Evolutionary conservation across 2,888 invertebrate genomes (phyloP).

Genomic region (Melitaea athalia): DNA sequence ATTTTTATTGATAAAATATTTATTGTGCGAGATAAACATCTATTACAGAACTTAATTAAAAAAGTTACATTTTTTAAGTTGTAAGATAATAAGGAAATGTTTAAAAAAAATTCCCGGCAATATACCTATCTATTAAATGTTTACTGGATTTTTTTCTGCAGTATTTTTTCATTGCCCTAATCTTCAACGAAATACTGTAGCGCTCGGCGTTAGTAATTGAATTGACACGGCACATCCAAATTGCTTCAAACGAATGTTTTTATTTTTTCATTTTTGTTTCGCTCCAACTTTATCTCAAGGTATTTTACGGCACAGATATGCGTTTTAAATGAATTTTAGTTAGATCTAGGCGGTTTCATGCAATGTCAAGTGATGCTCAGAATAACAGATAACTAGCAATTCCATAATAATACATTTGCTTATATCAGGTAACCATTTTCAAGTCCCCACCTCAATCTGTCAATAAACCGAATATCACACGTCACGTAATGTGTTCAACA

Average conservation of each 20-base stretch:
- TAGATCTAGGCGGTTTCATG: slow-evolving; percentile 16
- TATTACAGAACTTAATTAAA: not conserved
- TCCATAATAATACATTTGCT: slow-evolving; percentile 52
- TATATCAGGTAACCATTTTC: slow-evolving; percentile 46
- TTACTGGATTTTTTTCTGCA: slow-evolving; percentile 57
- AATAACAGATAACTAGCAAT: slow-evolving; percentile 52
- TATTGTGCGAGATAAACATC: not conserved
- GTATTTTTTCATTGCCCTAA: slow-evolving; percentile 70
- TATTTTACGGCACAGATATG: slow-evolving; percentile 39
- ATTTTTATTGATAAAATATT: not conserved
- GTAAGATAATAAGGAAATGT: not conserved
- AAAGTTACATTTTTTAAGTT: not conserved
- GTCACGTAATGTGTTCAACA: not conserved
- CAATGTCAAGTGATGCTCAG: slow-evolving; percentile 18
- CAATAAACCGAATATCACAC: slow-evolving; percentile 35
- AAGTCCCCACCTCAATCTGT: slow-evolving; percentile 51
- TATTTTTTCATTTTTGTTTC: slow-evolving; percentile 51
- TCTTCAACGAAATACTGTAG: slow-evolving; percentile 54
- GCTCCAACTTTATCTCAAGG: slow-evolving; percentile 30
- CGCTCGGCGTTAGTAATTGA: slow-evolving; percentile 55
- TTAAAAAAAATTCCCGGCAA: not conserved
- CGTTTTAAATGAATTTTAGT: slow-evolving; percentile 38
- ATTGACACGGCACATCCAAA: slow-evolving; percentile 61
- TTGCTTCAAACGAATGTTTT: slow-evolving; percentile 55
- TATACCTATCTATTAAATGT: slow-evolving; percentile 59